Evolutionary conservation across 2,888 invertebrate genomes (phyloP).

Genomic region (Drosophila fulvimacula): DNA sequence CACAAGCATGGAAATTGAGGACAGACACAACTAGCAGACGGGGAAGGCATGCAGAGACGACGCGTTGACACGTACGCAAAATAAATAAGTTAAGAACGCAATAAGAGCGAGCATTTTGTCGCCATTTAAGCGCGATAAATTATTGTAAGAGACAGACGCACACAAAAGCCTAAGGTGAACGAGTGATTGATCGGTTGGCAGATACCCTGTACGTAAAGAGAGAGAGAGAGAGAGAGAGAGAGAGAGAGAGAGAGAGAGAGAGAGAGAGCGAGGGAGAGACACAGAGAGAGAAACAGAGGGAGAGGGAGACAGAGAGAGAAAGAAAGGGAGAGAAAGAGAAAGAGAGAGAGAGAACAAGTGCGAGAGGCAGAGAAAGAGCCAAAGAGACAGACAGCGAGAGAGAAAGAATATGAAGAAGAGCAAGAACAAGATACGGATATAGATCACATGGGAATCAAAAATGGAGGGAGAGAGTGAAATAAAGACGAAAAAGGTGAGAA

Average conservation of each 20-base stretch:
- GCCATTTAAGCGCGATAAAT: constrained; percentile 80
- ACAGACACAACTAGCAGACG: constrained; percentile 20
- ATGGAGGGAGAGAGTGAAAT: no score
- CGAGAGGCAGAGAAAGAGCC: no score
- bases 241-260: background rate
- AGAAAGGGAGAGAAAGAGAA: background rate
- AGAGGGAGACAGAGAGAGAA: background rate
- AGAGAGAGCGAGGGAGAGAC: no score
- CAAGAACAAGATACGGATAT: no score
- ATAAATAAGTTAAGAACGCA: constrained; percentile 79
- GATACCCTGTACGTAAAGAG: background rate
- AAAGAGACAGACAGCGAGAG: no score
- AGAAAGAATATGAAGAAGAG: no score
- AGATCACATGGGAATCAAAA: no score
- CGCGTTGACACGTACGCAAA: constrained; percentile 78
- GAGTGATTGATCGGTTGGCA: background rate
- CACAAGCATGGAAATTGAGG: constrained; percentile 11
- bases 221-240: background rate
- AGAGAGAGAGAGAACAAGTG: no score
- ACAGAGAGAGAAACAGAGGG: background rate
- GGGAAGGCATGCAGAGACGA: constrained; percentile 32
- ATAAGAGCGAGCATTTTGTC: constrained; percentile 78
- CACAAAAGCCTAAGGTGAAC: background rate
- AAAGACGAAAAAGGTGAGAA: no score
- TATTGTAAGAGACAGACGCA: constrained; percentile 56